Base-by-base conservation (phyloP, 2,888 invertebrate species). In the Cantharis nigra region DNA sequence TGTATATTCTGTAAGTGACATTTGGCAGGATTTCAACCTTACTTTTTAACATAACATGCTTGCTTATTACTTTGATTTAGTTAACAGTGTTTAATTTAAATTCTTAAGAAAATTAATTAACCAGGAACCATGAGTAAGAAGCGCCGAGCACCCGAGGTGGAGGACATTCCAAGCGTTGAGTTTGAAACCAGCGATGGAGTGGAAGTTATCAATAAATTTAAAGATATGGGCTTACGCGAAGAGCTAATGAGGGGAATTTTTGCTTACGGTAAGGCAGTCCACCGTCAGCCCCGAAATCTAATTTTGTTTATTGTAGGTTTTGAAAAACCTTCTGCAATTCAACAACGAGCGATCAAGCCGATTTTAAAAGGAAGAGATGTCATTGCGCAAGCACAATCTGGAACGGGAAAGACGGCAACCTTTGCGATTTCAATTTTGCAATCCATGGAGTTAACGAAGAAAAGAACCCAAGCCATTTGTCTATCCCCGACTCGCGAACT, bases 101-200 rank as follows among this genome's bases (percentile, higher is more conserved):
- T n/a, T n/a, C n/a, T n/a, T n/a, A n/a, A n/a, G 1, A 16, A 16
- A 16, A 16, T 16, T 16, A 16, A 49, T 49, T 13, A 23, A 23
- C 5, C 4, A 33, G 5, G 5, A 49, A n/a, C 13, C 11, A 49
- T 49, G 49, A 49, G 49, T n/a, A 49, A n/a, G 10, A 75, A 70
- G 13, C 33, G 70, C 0, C 69, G 75, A 18, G 33, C 62, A 14
- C 23, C 71, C 9, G 70, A 20, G 1, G 26, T 87, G 78, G 98
- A 98, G 88, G 98, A 98, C 91, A 91, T 99, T 83, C 96, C 97
- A 78, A 97, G 98, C 90, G 97, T 99, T 63, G 98, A 99, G 89
- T 99, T 99, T 89, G 99, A 99, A 91, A 99, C 99, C 4, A 98
- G 98, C 86, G 99, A 99, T 92, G 98, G 98, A 94, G 98, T 99